A percentile compares a stretch with the other conserved stretches of the same genome.
Evolutionary conservation across 2,888 invertebrate genomes (phyloP).

Genomic region (Eumacrocentrus americanus): DNA sequence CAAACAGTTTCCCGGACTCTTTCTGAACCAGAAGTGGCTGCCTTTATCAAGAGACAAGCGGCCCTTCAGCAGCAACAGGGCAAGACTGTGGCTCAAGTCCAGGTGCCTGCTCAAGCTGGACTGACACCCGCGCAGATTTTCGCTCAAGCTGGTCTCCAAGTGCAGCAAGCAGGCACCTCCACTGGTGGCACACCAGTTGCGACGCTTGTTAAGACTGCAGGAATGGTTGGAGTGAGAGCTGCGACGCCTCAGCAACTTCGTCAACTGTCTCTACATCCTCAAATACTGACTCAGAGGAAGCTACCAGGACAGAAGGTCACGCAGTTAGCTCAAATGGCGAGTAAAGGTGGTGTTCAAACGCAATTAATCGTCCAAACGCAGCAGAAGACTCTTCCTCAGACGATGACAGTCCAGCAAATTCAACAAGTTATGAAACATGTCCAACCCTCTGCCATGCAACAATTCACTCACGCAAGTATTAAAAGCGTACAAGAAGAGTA

Average conservation of each 20-base stretch:
- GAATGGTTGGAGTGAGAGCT: slow-evolving; percentile 63
- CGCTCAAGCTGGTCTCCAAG: slow-evolving; percentile 65
- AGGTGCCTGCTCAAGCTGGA: slow-evolving; percentile 53
- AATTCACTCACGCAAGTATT: slow-evolving; percentile 58
- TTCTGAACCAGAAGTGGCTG: slow-evolving; percentile 67
- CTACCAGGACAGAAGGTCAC: slow-evolving; percentile 68
- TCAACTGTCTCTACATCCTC: slow-evolving; percentile 69
- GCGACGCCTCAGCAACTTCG: slow-evolving; percentile 71
- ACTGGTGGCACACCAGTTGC: slow-evolving; percentile 65
- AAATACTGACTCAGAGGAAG: slow-evolving; percentile 66
- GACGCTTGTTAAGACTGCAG: slow-evolving; percentile 69
- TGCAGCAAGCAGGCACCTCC: slow-evolving; percentile 64
- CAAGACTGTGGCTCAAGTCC: slow-evolving; percentile 59
- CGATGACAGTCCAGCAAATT: slow-evolving; percentile 76
- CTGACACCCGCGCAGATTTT: slow-evolving; percentile 65
- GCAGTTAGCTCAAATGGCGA: slow-evolving; percentile 65
- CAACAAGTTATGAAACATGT: slow-evolving; percentile 75
- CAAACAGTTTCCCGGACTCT: slow-evolving; percentile 64
- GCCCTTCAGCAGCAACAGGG: slow-evolving; percentile 58
- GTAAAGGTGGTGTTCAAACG: slow-evolving; percentile 65
- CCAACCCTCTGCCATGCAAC: slow-evolving; percentile 59
- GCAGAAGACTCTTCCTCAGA: slow-evolving; percentile 67
- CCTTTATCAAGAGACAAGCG: slow-evolving; percentile 66
- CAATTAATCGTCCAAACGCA: slow-evolving; percentile 78
- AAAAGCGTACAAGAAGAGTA: too few relatives aligned